phyloP scores from a whole-genome alignment of 2,797 vertebrate genomes.

The Hypotaenidia okinawae region DNA sequence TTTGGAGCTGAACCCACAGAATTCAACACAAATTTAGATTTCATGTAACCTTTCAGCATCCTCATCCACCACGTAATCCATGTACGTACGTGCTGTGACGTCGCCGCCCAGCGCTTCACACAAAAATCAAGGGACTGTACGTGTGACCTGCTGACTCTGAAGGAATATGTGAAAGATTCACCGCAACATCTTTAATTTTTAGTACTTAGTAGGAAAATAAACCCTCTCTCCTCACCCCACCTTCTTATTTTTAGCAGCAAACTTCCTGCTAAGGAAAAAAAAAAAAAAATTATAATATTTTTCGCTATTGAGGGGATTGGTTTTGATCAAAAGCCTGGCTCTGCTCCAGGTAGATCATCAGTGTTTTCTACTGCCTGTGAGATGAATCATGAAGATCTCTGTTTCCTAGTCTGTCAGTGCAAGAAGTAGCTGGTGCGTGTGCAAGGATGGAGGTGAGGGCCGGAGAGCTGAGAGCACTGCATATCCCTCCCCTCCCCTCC shows the following conservation, averaged over 20 bases:
- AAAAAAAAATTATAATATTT: background rate
- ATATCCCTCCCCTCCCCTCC: no score
- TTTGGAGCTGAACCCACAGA: background rate
- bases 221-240: background rate
- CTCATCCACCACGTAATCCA: background rate
- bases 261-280: constrained; percentile 31
- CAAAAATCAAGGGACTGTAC: background rate
- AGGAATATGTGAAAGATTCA: constrained; percentile 34
- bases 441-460: background rate
- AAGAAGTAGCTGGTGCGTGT: background rate
- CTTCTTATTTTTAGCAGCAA: constrained; percentile 56
- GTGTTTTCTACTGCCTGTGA: background rate
- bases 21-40: background rate
- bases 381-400: background rate
- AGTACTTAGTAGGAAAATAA: constrained; percentile 26
- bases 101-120: fast-evolving
- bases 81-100: background rate
- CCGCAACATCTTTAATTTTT: background rate
- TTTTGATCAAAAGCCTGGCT: constrained; percentile 5
- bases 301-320: background rate
- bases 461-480: fast-evolving
- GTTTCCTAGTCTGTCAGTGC: background rate
- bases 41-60: background rate
- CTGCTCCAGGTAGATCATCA: background rate
- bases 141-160: constrained; percentile 20